Conservation (phyloP, 2,797 vertebrate genomes). For the Dromococcyx pavoninus region DNA sequence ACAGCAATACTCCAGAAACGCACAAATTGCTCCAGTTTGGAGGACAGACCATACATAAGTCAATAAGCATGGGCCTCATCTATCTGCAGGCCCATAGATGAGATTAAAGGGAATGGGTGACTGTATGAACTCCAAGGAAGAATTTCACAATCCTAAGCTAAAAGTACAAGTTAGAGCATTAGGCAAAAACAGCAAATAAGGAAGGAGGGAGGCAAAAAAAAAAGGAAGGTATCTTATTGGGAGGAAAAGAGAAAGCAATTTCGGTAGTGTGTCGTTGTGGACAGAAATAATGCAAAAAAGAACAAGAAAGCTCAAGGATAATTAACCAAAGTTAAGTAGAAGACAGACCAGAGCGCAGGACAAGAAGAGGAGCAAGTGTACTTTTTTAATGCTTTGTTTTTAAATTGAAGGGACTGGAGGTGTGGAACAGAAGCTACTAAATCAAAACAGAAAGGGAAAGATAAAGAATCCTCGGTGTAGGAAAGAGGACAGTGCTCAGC, state of each 20-base stretch:
- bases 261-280: not conserved
- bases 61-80: not conserved
- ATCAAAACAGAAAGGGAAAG: not conserved
- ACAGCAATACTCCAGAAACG: slow-evolving; percentile 12
- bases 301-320: not conserved
- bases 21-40: not conserved
- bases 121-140: not conserved
- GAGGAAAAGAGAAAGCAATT: not conserved
- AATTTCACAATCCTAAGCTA: not conserved
- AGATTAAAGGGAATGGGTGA: not conserved
- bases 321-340: not conserved
- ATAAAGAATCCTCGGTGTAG: not conserved
- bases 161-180: not conserved
- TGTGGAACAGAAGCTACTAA: not conserved
- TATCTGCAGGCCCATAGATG: not conserved
- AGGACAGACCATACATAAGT: not conserved
- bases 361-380: not conserved
- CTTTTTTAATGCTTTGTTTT: not conserved
- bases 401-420: not conserved
- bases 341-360: not conserved
- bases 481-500: not conserved
- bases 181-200: not conserved
- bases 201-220: not conserved
- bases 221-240: not conserved
- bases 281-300: not conserved